A percentile compares a stretch with the other conserved stretches of the same genome.
These are phyloP conservation scores for Akabosia matsudoensis DNA, from an alignment of 1,140 invertebrate genomes.

Conservation along the genomic window DNA sequence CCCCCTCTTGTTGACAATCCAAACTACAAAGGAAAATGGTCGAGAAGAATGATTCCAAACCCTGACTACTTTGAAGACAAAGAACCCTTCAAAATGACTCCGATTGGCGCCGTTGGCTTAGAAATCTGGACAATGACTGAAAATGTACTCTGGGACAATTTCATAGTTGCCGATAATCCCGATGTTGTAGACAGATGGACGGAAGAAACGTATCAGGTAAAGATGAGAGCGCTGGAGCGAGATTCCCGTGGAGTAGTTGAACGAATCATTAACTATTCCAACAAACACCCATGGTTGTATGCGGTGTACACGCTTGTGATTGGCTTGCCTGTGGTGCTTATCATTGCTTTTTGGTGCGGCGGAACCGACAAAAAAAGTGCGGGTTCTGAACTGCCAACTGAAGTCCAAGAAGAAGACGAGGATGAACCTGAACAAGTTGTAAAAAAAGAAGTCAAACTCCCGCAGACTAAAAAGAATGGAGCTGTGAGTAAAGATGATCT, in stretches of 20 bases:
- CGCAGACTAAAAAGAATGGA: not conserved
- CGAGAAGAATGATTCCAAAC: slow-evolving; percentile 79
- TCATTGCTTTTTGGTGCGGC: slow-evolving; percentile 77
- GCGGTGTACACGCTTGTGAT: slow-evolving; percentile 61
- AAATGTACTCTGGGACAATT: slow-evolving; percentile 90
- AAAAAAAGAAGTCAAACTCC: not conserved
- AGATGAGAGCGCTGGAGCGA: slow-evolving; percentile 71
- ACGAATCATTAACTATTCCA: slow-evolving; percentile 74
- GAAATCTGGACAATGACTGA: slow-evolving; percentile 98
- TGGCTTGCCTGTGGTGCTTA: slow-evolving; percentile 67
- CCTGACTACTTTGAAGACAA: slow-evolving; percentile 91
- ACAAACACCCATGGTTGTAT: slow-evolving; percentile 88
- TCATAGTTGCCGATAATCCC: slow-evolving; percentile 83
- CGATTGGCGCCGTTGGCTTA: slow-evolving; percentile 89
- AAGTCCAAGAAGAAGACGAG: slow-evolving; percentile 26
- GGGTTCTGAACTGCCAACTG: not conserved
- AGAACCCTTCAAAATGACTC: slow-evolving; percentile 82
- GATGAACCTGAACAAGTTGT: slow-evolving; percentile 51
- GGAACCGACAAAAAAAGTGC: slow-evolving; percentile 50
- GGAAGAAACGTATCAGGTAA: slow-evolving; percentile 77
- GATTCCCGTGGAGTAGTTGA: slow-evolving; percentile 75
- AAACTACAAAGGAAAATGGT: slow-evolving; percentile 91
- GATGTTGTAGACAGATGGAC: slow-evolving; percentile 77
- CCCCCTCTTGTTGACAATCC: slow-evolving; percentile 88
- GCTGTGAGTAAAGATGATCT: slow-evolving; percentile 53